Percentiles rank a stretch among this genome's conserved stretches.
Conservation (phyloP, 92 coral and sea anemone species). For the Plumapathes pennacea region DNA sequence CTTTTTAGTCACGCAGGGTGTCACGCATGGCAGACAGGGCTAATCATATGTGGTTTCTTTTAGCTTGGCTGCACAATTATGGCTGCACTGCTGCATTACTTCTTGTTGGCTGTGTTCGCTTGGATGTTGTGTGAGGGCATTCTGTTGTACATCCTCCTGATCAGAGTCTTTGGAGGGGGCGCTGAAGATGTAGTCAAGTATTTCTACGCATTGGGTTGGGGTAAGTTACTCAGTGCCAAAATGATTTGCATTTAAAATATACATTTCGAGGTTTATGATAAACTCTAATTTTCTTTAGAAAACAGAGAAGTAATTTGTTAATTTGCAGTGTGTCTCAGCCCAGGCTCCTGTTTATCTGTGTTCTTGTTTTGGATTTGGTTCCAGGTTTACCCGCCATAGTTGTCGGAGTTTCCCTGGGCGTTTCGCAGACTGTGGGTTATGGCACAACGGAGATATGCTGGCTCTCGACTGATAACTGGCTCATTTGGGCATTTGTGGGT, state of each 20-base stretch:
- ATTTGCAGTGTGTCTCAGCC: no score
- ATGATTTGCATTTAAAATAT: no score
- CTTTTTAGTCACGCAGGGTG: no score
- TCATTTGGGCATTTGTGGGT: slow-evolving; percentile 91
- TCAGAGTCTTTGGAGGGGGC: slow-evolving; percentile 69
- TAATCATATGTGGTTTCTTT: no score
- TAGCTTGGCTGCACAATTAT: slow-evolving; percentile 74
- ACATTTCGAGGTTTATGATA: background rate
- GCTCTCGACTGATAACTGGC: slow-evolving; percentile 71
- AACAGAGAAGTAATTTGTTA: no score
- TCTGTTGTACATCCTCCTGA: slow-evolving; percentile 64
- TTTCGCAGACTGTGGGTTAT: slow-evolving; percentile 76
- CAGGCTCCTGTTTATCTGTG: no score
- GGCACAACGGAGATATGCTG: slow-evolving; percentile 65
- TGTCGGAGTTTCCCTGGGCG: slow-evolving; percentile 79
- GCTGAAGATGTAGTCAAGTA: slow-evolving; percentile 75
- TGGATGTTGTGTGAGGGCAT: slow-evolving; percentile 94
- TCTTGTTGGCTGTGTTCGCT: slow-evolving; percentile 74
- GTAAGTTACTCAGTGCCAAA: slow-evolving; percentile 26
- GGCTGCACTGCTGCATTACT: slow-evolving; percentile 75
- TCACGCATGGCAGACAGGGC: no score
- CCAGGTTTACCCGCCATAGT: slow-evolving; percentile 77
- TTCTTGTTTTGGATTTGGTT: background rate
- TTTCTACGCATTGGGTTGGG: slow-evolving; percentile 83
- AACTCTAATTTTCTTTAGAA: background rate